phyloP scores from a whole-genome alignment of 2,888 invertebrate genomes.

The Acronicta aceris region DNA sequence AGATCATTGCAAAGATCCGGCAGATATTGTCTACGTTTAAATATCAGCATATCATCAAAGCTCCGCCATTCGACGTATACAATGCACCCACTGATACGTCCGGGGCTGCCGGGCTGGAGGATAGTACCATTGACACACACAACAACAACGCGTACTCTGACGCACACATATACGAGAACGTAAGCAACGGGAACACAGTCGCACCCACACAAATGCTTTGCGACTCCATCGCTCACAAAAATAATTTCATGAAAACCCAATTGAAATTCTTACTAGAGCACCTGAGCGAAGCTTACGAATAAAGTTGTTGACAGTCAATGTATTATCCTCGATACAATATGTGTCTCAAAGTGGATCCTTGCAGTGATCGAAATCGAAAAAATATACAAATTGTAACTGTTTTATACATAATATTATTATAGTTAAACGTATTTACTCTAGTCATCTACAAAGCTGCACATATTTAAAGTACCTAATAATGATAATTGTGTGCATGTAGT shows the following conservation, averaged over 20 bases:
- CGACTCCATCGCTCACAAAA: slow-evolving; percentile 86
- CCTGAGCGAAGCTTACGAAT: slow-evolving; percentile 91
- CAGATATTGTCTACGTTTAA: slow-evolving; percentile 93
- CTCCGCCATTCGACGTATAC: slow-evolving; percentile 85
- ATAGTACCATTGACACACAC: slow-evolving; percentile 80
- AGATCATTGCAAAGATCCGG: slow-evolving; percentile 95
- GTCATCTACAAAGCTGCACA: slow-evolving; percentile 88
- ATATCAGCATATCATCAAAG: slow-evolving; percentile 90
- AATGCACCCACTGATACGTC: slow-evolving; percentile 77
- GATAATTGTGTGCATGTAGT: slow-evolving; percentile 82
- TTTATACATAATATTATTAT: slow-evolving; percentile 78
- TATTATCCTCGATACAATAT: slow-evolving; percentile 85
- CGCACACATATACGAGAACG: slow-evolving; percentile 76
- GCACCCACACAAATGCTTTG: slow-evolving; percentile 84
- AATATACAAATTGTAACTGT: slow-evolving; percentile 81
- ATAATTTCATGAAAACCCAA: slow-evolving; percentile 84
- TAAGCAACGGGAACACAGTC: slow-evolving; percentile 86
- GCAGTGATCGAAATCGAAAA: slow-evolving; percentile 88
- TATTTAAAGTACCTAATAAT: slow-evolving; percentile 77
- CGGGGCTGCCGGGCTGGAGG: slow-evolving; percentile 76
- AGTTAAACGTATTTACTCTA: slow-evolving; percentile 86
- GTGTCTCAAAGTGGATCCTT: slow-evolving; percentile 87
- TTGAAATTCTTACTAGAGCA: slow-evolving; percentile 91
- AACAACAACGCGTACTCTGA: slow-evolving; percentile 73
- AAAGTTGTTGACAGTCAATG: slow-evolving; percentile 79